phyloP scores from a whole-genome alignment of 2,113 vertebrate genomes.

The Solea solea region DNA sequence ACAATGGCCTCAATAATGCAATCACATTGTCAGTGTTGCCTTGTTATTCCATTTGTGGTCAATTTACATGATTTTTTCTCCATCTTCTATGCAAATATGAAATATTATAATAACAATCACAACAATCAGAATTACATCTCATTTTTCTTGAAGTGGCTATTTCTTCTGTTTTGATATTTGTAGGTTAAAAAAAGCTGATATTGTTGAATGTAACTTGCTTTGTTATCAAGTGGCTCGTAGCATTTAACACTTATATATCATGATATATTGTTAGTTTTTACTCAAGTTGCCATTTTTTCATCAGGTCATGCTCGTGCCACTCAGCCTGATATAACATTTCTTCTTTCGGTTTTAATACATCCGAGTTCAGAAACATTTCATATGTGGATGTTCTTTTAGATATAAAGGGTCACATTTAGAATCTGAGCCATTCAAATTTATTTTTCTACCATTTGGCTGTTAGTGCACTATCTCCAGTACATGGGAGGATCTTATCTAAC shows the following conservation, averaged over 20 bases:
- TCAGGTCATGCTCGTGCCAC: neutral
- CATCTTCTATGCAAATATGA: slow-evolving; percentile 3
- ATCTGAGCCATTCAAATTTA: slow-evolving; percentile 43
- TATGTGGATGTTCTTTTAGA: slow-evolving; percentile 20
- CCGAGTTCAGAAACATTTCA: slow-evolving; percentile 2
- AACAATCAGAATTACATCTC: slow-evolving; percentile 5
- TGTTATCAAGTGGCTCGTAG: neutral
- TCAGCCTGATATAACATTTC: neutral
- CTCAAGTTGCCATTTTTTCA: neutral
- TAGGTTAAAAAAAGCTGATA: neutral
- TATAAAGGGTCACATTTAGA: slow-evolving; percentile 41
- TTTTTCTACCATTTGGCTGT: slow-evolving; percentile 48
- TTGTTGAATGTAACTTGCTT: slow-evolving; percentile 2
- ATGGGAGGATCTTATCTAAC: slow-evolving; percentile 80
- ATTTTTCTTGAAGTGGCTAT: neutral
- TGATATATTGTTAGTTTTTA: neutral
- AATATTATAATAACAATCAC: slow-evolving; percentile 33
- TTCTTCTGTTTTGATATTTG: slow-evolving; percentile 4
- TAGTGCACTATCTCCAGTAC: slow-evolving; percentile 63
- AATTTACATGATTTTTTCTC: slow-evolving; percentile 19
- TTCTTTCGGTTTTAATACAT: neutral
- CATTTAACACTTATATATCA: neutral
- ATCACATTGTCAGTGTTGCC: neutral
- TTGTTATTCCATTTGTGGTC: slow-evolving; percentile 21
- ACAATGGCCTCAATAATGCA: slow-evolving; percentile 10